These are phyloP conservation scores for Geodia barretti DNA, from an alignment of 37 sponge, comb jelly and placozoan genomes.

Conservation along the genomic window DNA sequence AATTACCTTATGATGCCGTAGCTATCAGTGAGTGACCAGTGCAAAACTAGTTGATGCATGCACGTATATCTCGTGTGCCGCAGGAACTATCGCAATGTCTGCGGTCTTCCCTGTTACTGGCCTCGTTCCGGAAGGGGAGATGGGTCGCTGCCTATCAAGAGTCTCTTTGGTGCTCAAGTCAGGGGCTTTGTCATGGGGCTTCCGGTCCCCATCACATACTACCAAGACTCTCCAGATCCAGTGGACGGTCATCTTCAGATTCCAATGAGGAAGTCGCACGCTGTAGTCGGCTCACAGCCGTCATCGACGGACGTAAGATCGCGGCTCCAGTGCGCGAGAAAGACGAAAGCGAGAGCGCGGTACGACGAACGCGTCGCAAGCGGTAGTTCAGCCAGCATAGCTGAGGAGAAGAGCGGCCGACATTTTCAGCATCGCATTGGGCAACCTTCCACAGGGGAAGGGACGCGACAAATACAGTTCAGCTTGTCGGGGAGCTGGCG, in stretches of 20 bases:
- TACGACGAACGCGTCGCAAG: conserved; percentile 67
- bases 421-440: conserved; percentile 61
- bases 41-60: no score
- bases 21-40: no score
- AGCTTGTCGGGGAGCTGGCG: conserved; percentile 50
- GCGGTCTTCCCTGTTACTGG: no score
- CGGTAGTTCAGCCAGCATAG: conserved; percentile 57
- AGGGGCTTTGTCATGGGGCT: conserved; percentile 39
- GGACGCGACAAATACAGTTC: conserved; percentile 40
- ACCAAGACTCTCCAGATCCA: conserved; percentile 45
- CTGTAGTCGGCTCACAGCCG: conserved; percentile 57
- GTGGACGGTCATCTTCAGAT: conserved; percentile 48
- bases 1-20: no score
- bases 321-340: conserved; percentile 64
- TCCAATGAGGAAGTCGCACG: conserved; percentile 52
- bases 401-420: conserved; percentile 62
- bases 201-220: conserved; percentile 23
- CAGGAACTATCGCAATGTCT: no score
- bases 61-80: no score
- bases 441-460: conserved; percentile 65
- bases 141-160: no score
- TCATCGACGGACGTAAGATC: conserved; percentile 62
- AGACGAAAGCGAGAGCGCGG: conserved; percentile 46
- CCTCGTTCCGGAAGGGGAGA: no score
- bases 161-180: no score